These are phyloP conservation scores for Atractosteus spatula DNA, from an alignment of 2,113 vertebrate genomes.

Conservation along the genomic window DNA sequence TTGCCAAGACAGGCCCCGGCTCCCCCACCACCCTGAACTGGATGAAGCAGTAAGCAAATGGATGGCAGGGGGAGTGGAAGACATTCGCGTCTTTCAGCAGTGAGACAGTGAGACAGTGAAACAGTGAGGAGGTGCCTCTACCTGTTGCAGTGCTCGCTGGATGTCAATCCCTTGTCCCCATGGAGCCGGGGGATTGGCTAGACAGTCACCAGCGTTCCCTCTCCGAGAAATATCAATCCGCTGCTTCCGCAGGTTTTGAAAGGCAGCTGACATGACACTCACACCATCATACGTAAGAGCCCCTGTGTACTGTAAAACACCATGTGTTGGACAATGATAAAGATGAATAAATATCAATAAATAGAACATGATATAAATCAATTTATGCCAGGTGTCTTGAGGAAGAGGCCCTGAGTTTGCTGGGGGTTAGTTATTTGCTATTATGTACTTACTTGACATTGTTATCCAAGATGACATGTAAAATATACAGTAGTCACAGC, in stretches of 20 bases:
- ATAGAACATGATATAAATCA: too few relatives aligned
- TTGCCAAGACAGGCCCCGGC: too few relatives aligned
- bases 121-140: conserved; percentile 39
- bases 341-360: too few relatives aligned
- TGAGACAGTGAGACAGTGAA: not conserved
- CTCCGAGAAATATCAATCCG: conserved; percentile 95
- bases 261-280: conserved; percentile 93
- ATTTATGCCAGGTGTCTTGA: too few relatives aligned
- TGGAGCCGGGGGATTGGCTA: conserved; percentile 94
- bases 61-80: not conserved
- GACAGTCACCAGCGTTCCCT: conserved; percentile 93
- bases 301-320: conserved; percentile 80
- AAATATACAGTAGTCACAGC: too few relatives aligned
- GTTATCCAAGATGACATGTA: too few relatives aligned
- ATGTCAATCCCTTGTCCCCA: conserved; percentile 99
- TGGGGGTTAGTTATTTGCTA: too few relatives aligned
- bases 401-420: too few relatives aligned
- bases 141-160: conserved; percentile 96
- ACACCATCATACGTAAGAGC: conserved; percentile 94
- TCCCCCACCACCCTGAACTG: too few relatives aligned
- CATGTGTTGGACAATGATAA: too few relatives aligned
- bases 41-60: not conserved
- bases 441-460: too few relatives aligned
- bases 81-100: not conserved
- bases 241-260: conserved; percentile 91